A percentile compares a stretch with the other conserved stretches of the same genome.
phyloP scores from a whole-genome alignment of 1,140 invertebrate species.

The Laupala kohalensis region DNA sequence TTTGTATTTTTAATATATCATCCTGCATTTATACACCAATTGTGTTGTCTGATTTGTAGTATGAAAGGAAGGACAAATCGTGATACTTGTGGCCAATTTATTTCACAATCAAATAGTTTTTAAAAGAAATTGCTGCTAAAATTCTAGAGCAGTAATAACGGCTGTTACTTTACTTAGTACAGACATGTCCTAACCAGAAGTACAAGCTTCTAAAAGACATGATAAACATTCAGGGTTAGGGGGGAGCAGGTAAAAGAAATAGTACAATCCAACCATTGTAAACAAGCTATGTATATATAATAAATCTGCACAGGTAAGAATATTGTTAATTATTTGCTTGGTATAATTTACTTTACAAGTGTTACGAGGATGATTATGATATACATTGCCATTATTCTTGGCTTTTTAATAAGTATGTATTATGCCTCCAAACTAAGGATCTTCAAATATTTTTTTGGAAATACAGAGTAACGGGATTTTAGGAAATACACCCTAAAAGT shows the following conservation, averaged over 20 bases:
- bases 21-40: neutral
- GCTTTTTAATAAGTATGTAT: no score
- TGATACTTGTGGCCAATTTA: neutral
- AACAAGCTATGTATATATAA: neutral
- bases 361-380: no score
- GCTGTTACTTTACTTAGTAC: neutral
- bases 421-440: no score
- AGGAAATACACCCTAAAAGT: neutral
- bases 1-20: slow-evolving; percentile 10
- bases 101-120: neutral
- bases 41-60: slow-evolving; percentile 1
- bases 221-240: neutral
- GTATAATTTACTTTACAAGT: no score
- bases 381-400: no score
- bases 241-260: neutral
- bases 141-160: neutral
- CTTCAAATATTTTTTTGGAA: neutral
- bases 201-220: neutral
- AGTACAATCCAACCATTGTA: neutral
- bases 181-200: slow-evolving; percentile 1
- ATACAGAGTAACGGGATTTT: neutral
- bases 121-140: neutral
- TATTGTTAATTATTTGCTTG: neutral
- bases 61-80: neutral
- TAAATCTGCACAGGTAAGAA: neutral